Evolutionary conservation across 30 jellyfish, hydroid and myxozoan species (phyloP), one percentile per base, ranked within the genome.

Genomic region (Turritopsis rubra): DNA sequence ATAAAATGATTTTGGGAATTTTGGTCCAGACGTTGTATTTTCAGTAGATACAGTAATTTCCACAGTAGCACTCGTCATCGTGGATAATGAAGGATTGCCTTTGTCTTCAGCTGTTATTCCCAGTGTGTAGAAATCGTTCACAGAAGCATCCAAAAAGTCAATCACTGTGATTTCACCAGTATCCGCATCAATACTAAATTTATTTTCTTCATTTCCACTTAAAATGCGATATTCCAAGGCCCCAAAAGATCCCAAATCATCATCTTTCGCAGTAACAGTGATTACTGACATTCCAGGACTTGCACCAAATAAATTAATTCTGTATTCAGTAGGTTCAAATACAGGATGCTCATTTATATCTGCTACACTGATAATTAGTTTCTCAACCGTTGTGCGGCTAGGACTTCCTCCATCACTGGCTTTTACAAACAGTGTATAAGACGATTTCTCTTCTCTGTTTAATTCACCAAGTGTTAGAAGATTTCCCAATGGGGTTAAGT

Each of bases 391-490:
- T n/a, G 68, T 71, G 7, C 84, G 81, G 21, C 73, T 26, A 65
- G 88, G 88, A 29, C 28, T 24, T 20, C 96, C 98, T 28, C 95
- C 83, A 54, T 91, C 98, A 28, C 84, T 81, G 17, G 96, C 98
- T 81, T 94, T 72, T 53, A 91, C 80, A 21, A 52, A 74, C 66
- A 91, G 71, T 31, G 84, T 95, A 66, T 91, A 87, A 23, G 77
- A 68, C 0, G 77, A 19, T n/a, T 17, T 27, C 19, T 23, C 30
- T 68, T 68, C 77, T 1, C 77, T 68, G 19, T 68, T 27, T 22
- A 68, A 68, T 27, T 27, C 19, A 19, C 27, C 17, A 21, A 54
- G 54, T 65, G 4, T 22, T 80, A 21, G 53, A 21, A 53, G 28
- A 65, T 41, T 27, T n/a, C 30, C 30, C n/a, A 7, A 7, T 0